Evolutionary conservation across 2,113 vertebrate genomes (phyloP).

Genomic region (Columba livia): DNA sequence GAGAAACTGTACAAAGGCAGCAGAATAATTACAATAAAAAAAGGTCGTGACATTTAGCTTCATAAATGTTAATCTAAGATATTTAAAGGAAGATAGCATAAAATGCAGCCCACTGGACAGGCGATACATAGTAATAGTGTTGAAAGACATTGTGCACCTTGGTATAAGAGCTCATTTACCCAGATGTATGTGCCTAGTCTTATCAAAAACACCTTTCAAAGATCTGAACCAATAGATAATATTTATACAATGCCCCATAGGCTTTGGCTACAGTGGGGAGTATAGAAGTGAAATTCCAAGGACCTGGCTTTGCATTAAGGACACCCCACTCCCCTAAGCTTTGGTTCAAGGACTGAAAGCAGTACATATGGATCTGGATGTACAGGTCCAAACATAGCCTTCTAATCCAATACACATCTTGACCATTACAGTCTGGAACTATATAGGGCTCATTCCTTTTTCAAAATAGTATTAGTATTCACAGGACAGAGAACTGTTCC

Average conservation of each 20-base stretch:
- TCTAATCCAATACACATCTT: fast-evolving
- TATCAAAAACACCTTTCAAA: background rate
- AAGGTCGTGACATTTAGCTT: background rate
- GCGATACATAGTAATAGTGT: background rate
- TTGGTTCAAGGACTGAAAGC: background rate
- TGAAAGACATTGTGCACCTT: background rate
- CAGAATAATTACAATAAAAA: background rate
- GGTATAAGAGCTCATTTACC: background rate
- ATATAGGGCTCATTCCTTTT: background rate
- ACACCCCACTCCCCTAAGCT: background rate
- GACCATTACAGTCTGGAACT: background rate
- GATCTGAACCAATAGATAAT: background rate
- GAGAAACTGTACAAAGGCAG: background rate
- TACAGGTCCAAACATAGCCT: background rate
- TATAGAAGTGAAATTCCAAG: fast-evolving
- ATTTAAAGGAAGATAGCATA: background rate
- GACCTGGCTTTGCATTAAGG: background rate
- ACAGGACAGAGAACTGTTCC: background rate
- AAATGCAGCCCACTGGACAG: background rate
- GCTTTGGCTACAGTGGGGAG: background rate
- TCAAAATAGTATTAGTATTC: background rate
- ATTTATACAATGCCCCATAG: background rate
- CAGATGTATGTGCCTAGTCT: background rate
- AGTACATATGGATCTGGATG: background rate
- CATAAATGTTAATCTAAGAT: background rate